Evolutionary conservation across 2,888 invertebrate genomes (phyloP).

Genomic region (Hololepta plana): DNA sequence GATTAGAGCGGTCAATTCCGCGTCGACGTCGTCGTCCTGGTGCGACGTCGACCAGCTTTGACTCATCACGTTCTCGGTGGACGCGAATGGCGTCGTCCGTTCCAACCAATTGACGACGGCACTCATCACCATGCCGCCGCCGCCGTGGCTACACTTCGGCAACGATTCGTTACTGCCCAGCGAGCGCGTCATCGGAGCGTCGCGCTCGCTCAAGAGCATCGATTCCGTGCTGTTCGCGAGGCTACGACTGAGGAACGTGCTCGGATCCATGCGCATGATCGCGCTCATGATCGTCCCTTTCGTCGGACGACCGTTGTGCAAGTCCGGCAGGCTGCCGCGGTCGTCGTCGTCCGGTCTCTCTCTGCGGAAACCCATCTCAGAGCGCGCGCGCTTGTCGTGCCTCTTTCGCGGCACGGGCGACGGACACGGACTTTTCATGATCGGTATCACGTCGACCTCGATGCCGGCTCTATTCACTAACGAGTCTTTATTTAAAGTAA

Average conservation of each 20-base stretch:
- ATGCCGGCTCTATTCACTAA: conserved; percentile 40
- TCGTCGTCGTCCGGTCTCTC: conserved; percentile 15
- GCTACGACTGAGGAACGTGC: conserved; percentile 16
- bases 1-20: too few species aligned
- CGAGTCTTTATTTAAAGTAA: conserved; percentile 27
- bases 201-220: conserved; percentile 12
- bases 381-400: conserved; percentile 18
- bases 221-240: conserved; percentile 18
- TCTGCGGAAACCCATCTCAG: conserved; percentile 20
- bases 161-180: conserved; percentile 20
- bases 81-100: conserved; percentile 19
- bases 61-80: conserved; percentile 14
- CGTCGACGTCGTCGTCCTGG: too few species aligned
- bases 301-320: conserved; percentile 15
- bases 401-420: conserved; percentile 20
- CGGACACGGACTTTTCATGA: conserved; percentile 25
- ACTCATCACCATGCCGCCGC: too few species aligned
- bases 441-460: conserved; percentile 28
- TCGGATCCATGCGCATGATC: conserved; percentile 20
- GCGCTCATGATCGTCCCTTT: conserved; percentile 18
- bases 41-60: conserved; percentile 8
- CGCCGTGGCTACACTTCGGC: conserved; percentile 16
- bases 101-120: conserved; percentile 25
- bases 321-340: conserved; percentile 23
- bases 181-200: conserved; percentile 13